phyloP scores from a whole-genome alignment of 1,140 invertebrate genomes.

The Maniola jurtina region DNA sequence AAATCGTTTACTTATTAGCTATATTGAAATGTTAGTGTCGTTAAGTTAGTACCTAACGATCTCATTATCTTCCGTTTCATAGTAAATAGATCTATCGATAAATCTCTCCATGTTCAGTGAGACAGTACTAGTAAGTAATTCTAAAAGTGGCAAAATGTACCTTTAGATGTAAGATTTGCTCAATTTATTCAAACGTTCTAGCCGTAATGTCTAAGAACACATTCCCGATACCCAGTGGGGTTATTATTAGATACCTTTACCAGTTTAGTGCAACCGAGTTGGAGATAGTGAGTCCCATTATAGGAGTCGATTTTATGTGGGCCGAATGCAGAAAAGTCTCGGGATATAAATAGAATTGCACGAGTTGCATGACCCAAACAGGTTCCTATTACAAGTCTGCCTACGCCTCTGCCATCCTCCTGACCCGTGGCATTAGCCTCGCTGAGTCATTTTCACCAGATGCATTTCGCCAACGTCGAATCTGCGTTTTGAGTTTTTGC shows the following conservation, averaged over 20 bases:
- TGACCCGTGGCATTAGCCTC: constrained; percentile 56
- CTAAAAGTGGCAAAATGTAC: neutral
- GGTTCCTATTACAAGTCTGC: constrained; percentile 66
- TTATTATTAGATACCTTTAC: constrained; percentile 4
- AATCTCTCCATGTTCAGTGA: no score
- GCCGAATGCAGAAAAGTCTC: constrained; percentile 57
- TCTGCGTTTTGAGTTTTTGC: neutral
- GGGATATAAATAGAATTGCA: constrained; percentile 70
- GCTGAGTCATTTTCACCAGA: constrained; percentile 56
- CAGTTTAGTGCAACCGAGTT: constrained; percentile 6
- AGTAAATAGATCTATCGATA: no score
- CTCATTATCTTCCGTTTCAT: no score
- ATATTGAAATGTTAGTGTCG: no score
- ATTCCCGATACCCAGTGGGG: neutral
- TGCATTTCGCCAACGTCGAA: constrained; percentile 35
- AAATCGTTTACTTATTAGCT: no score
- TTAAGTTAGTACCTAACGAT: no score
- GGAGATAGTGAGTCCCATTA: constrained; percentile 5
- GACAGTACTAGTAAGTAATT: no score
- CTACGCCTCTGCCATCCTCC: constrained; percentile 61
- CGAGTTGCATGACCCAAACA: constrained; percentile 73
- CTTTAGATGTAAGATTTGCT: neutral
- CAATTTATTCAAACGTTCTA: neutral
- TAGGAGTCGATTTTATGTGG: constrained; percentile 47
- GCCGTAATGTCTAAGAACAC: neutral